These are phyloP conservation scores for Pampusana beccarii DNA, from an alignment of 2,113 vertebrate genomes.

Conservation along the genomic window DNA sequence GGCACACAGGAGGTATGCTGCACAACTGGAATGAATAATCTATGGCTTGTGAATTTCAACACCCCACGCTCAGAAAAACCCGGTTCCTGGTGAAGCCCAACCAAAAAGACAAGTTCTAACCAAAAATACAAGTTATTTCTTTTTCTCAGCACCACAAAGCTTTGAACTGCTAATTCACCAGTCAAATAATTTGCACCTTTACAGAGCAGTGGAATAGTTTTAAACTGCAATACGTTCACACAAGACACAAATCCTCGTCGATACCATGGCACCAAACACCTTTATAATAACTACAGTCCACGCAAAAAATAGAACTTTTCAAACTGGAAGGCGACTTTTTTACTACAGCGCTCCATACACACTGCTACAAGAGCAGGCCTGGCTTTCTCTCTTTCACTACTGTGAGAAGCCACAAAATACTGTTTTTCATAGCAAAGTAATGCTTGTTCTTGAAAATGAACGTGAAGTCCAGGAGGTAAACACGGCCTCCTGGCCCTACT, in stretches of 20 bases:
- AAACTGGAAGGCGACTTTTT: not conserved
- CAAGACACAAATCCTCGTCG: fast-evolving
- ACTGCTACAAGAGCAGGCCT: not conserved
- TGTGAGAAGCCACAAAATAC: fast-evolving
- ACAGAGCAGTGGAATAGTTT: not conserved
- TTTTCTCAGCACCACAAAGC: not conserved
- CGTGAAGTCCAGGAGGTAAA: fast-evolving
- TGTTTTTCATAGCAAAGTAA: not conserved
- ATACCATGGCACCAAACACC: not conserved
- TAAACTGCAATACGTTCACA: not conserved
- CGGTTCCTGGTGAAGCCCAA: not conserved
- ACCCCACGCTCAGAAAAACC: not conserved
- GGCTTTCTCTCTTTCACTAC: not conserved
- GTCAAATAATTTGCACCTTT: not conserved
- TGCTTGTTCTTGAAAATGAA: not conserved
- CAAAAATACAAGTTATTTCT: not conserved
- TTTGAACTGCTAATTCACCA: slow-evolving; percentile 3
- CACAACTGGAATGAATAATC: not conserved
- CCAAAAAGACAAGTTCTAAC: not conserved
- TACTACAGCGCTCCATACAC: not conserved
- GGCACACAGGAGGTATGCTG: not conserved
- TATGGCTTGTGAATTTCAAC: not conserved
- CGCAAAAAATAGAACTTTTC: not conserved
- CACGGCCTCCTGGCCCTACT: too few relatives aligned
- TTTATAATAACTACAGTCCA: not conserved